Percentiles rank a stretch among this genome's conserved stretches.
phyloP scores from a whole-genome alignment of 1,140 invertebrate genomes.

The Drosophila pectinifera region DNA sequence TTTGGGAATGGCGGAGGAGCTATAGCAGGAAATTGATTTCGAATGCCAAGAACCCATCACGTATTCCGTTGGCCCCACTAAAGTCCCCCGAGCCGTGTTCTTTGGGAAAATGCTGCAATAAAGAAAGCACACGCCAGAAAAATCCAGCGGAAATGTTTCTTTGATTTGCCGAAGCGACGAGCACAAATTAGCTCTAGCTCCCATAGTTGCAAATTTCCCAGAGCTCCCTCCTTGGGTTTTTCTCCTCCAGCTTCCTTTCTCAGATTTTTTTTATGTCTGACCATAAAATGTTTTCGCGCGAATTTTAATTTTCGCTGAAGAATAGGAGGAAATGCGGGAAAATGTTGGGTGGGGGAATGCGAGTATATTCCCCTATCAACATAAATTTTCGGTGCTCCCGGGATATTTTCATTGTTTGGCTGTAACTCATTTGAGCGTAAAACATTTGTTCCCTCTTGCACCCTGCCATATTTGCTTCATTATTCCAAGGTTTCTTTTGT shows the following conservation, averaged over 20 bases:
- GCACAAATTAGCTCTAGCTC: constrained; percentile 72
- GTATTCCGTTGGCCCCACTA: constrained; percentile 10
- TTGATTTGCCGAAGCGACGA: constrained; percentile 71
- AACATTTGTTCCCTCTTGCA: constrained; percentile 49
- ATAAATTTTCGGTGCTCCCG: constrained; percentile 47
- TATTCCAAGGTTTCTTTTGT: constrained; percentile 14
- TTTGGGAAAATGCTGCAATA: constrained; percentile 68
- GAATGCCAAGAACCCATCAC: constrained; percentile 58
- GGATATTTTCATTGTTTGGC: constrained; percentile 65
- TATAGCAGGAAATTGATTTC: constrained; percentile 73
- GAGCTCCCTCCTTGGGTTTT: constrained; percentile 1
- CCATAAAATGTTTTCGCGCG: constrained; percentile 75
- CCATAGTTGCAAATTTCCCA: constrained; percentile 54
- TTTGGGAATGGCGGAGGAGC: constrained; percentile 53
- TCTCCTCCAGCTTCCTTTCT: neutral
- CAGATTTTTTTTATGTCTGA: constrained; percentile 61
- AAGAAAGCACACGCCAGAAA: constrained; percentile 63
- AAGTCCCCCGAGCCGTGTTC: constrained; percentile 7
- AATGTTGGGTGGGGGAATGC: constrained; percentile 12
- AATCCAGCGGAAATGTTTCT: constrained; percentile 68
- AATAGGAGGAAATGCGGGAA: neutral
- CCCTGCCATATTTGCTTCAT: constrained; percentile 4
- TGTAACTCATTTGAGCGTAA: constrained; percentile 78
- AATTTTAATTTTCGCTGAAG: constrained; percentile 70
- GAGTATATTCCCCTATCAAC: constrained; percentile 16